Evolutionary conservation across 2,113 vertebrate species (phyloP).

Genomic region (Dascyllus trimaculatus): DNA sequence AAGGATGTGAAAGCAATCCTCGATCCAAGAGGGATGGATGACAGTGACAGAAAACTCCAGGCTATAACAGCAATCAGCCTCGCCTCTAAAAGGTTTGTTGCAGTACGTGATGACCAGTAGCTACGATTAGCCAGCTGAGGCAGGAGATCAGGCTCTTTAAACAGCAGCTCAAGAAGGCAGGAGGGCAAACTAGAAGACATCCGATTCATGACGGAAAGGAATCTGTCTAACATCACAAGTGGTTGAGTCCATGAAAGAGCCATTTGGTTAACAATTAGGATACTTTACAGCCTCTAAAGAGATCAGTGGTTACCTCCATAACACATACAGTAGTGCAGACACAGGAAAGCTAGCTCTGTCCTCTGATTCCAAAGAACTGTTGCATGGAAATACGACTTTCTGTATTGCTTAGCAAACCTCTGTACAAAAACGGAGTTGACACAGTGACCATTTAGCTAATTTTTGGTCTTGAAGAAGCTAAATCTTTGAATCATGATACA

Average conservation of each 20-base stretch:
- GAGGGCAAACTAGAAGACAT: neutral
- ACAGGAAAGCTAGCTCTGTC: too few species aligned
- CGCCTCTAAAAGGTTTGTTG: conserved; percentile 46
- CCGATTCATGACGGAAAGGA: conserved; percentile 15
- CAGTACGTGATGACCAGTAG: conserved; percentile 46
- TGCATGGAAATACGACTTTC: neutral
- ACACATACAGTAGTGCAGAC: too few species aligned
- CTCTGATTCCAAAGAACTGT: neutral
- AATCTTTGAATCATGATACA: neutral
- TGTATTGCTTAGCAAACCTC: neutral
- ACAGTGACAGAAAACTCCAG: conserved; percentile 50
- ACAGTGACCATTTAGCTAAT: neutral
- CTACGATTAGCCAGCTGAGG: conserved; percentile 48
- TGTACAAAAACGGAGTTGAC: neutral
- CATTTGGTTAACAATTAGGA: conserved; percentile 6
- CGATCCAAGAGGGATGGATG: conserved; percentile 37
- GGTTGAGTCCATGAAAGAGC: conserved; percentile 5
- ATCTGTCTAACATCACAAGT: conserved; percentile 9
- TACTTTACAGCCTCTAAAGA: conserved; percentile 12
- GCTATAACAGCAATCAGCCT: conserved; percentile 48
- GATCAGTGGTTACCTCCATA: neutral
- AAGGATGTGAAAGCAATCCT: conserved; percentile 31
- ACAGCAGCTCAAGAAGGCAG: conserved; percentile 30
- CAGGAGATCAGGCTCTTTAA: conserved; percentile 32
- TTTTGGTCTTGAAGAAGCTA: neutral